Base-by-base conservation (phyloP, 2,113 vertebrate genomes). In the Nothoprocta perdicaria region DNA sequence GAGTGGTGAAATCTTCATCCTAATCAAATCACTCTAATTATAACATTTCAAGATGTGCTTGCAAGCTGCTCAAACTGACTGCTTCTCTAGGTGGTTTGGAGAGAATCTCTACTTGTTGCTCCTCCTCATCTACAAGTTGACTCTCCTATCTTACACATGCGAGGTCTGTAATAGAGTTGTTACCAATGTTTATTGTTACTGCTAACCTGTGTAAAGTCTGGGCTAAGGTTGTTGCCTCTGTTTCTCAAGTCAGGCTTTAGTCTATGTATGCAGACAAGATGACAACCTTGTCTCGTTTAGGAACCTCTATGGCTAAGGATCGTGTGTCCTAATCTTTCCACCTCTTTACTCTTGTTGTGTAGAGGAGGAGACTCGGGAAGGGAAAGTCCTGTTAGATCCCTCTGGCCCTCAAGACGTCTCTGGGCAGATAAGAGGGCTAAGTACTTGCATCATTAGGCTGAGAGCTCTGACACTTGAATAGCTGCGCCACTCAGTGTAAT, bases 41-140 rank as follows among this genome's bases (percentile, higher is more conserved):
- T 0, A 79, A 14, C 33, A 29, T 29, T 89, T 63, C 17, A 58
- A 45, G 40, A 79, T 48, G 16, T 4, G 31, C 10, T 0, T 0
- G 23, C 16, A n/a, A 22, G 74, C 17, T 77, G n/a, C 41, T 82
- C 43, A 62, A 43, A 26, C 26, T 82, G 84, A 79, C 24, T 84
- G 19, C 33, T 48, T 35, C 29, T 52, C 5, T 40, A 16, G 11
- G 10, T 55, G 40, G 15, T 58, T 8, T 26, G 10, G 11, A 45
- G 38, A 84, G 29, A 43, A 33, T 61, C 7, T 43, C 45, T 46
- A 9, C 4, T 1, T 73, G 24, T 45, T 10, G 1, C 6, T 55
- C 7, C 11, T 73, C 12, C 29, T 89, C 23, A 33, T 73, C 33
- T 53, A 4, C 19, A 46, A 62, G 53, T 13, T 74, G 14, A 50